These are phyloP conservation scores for Rhogogaster chlorosoma DNA, from an alignment of 2,888 invertebrate species.

Conservation along the genomic window DNA sequence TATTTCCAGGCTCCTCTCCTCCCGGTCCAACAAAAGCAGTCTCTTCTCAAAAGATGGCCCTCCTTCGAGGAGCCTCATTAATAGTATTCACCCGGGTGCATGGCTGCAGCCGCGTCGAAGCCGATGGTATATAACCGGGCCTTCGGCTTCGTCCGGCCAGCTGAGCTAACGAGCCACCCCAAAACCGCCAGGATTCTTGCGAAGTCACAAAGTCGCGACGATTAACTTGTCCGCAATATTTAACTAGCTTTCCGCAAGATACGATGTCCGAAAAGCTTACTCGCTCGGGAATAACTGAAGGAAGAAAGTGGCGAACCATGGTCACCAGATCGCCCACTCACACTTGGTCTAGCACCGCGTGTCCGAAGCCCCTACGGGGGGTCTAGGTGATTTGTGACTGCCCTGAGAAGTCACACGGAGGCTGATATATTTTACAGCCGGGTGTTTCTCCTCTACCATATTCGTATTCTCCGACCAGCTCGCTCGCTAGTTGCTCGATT, in stretches of 20 bases:
- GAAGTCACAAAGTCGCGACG: conserved; percentile 17
- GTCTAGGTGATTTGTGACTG: conserved; percentile 77
- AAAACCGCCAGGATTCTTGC: background rate
- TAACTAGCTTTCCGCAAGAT: background rate
- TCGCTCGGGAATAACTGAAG: background rate
- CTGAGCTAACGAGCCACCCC: conserved; percentile 26
- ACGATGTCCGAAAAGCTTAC: conserved; percentile 40
- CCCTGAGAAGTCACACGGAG: conserved; percentile 77
- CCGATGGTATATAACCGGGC: background rate
- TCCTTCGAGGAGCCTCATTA: conserved; percentile 69
- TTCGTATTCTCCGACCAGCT: conserved; percentile 41
- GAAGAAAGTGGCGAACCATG: conserved; percentile 43
- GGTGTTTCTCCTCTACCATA: conserved; percentile 62
- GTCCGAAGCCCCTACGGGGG: conserved; percentile 72
- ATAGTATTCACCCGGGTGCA: conserved; percentile 72
- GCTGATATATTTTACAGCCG: conserved; percentile 78
- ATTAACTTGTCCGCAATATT: conserved; percentile 25
- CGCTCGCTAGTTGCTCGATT: conserved; percentile 33
- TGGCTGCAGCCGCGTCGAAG: conserved; percentile 57
- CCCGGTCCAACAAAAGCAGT: conserved; percentile 71
- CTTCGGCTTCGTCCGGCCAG: conserved; percentile 4
- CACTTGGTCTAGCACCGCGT: conserved; percentile 55
- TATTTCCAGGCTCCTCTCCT: conserved; percentile 73
- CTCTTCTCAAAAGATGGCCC: conserved; percentile 52
- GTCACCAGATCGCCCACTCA: conserved; percentile 21